A percentile compares a stretch with the other conserved stretches of the same genome.
phyloP scores from a whole-genome alignment of 2,797 vertebrate genomes.

The Manis pentadactyla region DNA sequence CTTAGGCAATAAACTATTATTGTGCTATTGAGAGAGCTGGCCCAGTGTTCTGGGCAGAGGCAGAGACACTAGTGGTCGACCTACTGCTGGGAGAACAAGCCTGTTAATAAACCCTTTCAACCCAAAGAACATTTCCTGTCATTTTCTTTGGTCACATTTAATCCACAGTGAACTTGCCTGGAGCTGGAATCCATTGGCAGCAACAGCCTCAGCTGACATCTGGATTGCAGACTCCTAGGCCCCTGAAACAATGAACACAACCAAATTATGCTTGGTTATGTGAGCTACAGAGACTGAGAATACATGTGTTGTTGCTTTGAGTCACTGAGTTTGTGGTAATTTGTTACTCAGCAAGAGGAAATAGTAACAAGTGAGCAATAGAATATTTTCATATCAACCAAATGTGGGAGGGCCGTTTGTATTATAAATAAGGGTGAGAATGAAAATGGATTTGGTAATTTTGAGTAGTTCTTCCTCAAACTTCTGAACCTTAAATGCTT shows the following conservation, averaged over 20 bases:
- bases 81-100: too few species aligned
- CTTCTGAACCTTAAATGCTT: neutral
- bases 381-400: neutral
- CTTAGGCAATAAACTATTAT: too few species aligned
- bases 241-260: neutral
- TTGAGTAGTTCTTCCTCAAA: neutral
- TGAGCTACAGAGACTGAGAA: neutral
- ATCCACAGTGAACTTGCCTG: too few species aligned
- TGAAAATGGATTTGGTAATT: neutral
- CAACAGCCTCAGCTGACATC: neutral
- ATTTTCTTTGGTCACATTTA: too few species aligned
- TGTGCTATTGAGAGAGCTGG: too few species aligned
- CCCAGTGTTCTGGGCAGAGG: too few species aligned
- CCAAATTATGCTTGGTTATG: neutral
- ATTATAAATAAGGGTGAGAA: neutral
- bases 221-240: neutral
- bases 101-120: too few species aligned
- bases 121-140: too few species aligned
- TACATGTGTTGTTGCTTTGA: neutral
- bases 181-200: too few species aligned
- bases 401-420: neutral
- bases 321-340: neutral
- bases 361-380: neutral
- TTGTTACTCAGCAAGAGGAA: constrained; percentile 56
- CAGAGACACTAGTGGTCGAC: too few species aligned